These are phyloP conservation scores for Pseudois nayaur DNA, from an alignment of 2,113 vertebrate genomes.

Conservation along the genomic window DNA sequence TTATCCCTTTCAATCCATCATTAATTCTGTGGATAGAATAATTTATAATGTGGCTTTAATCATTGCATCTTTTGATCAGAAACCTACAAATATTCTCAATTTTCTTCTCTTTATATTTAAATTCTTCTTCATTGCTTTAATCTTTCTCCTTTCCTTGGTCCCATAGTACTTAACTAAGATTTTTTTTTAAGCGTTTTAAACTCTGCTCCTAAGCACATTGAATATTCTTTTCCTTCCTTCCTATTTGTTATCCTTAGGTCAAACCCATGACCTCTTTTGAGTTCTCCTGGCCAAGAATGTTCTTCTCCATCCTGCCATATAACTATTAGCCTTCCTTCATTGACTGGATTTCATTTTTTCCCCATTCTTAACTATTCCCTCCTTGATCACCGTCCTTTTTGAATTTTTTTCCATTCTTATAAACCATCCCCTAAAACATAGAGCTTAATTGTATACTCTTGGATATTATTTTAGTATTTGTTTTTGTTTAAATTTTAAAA, in stretches of 20 bases:
- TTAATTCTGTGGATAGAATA: not conserved
- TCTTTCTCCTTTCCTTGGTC: not conserved
- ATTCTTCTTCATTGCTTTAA: not conserved
- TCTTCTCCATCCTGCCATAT: not conserved
- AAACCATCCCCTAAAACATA: not conserved
- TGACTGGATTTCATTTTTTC: not conserved
- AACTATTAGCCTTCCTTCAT: not conserved
- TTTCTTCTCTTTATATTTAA: conserved; percentile 17
- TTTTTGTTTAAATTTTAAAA: not conserved
- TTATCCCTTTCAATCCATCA: not conserved
- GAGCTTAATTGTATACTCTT: not conserved
- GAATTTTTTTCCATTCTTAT: not conserved
- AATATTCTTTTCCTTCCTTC: not conserved
- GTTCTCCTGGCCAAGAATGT: not conserved
- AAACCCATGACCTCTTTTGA: not conserved
- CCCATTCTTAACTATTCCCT: not conserved
- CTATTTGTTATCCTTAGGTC: not conserved
- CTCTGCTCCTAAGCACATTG: not conserved
- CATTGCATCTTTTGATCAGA: not conserved
- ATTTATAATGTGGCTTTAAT: not conserved
- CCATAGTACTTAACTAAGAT: not conserved
- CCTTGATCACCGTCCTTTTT: not conserved
- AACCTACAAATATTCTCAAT: not conserved
- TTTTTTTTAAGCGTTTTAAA: not conserved
- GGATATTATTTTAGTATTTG: not conserved